Evolutionary conservation across 2,888 invertebrate species (phyloP).

Genomic region (Lithophane semibrunnea): DNA sequence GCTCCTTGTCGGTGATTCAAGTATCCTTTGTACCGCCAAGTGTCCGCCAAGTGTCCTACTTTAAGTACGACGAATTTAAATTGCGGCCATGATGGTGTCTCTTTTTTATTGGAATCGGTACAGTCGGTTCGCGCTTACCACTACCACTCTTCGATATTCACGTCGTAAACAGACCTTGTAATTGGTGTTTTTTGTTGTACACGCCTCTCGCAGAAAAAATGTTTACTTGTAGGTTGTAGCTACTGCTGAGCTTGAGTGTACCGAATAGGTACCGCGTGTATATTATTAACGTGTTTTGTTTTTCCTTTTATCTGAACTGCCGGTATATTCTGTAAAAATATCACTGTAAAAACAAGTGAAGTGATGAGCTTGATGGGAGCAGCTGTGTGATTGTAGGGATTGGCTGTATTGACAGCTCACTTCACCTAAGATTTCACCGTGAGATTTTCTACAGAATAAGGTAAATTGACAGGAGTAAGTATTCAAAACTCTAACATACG

Average conservation of each 20-base stretch:
- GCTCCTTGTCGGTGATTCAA: constrained; percentile 58
- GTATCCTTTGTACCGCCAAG: constrained; percentile 42
- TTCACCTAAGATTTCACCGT: too few relatives aligned
- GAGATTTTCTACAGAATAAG: too few relatives aligned
- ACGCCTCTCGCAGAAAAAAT: constrained; percentile 47
- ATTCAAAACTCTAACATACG: background rate
- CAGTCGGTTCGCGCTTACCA: constrained; percentile 41
- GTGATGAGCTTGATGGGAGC: too few relatives aligned
- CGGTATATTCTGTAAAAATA: too few relatives aligned
- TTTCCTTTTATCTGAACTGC: background rate
- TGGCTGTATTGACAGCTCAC: too few relatives aligned
- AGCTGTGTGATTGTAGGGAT: too few relatives aligned
- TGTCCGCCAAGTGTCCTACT: constrained; percentile 55
- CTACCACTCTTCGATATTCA: constrained; percentile 38
- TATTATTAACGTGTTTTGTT: constrained; percentile 32
- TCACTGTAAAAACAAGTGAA: too few relatives aligned
- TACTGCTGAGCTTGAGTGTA: constrained; percentile 40
- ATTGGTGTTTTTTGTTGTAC: constrained; percentile 53
- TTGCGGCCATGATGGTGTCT: constrained; percentile 46
- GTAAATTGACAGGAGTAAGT: background rate
- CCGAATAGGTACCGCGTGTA: constrained; percentile 2
- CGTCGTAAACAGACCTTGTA: constrained; percentile 59
- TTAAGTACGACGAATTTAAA: constrained; percentile 56
- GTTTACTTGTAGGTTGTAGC: constrained; percentile 49
- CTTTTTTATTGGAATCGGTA: constrained; percentile 52